Percentiles rank a stretch among this genome's conserved stretches.
Evolutionary conservation across 2,113 vertebrate species (phyloP).

Genomic region (Haemorhous mexicanus): DNA sequence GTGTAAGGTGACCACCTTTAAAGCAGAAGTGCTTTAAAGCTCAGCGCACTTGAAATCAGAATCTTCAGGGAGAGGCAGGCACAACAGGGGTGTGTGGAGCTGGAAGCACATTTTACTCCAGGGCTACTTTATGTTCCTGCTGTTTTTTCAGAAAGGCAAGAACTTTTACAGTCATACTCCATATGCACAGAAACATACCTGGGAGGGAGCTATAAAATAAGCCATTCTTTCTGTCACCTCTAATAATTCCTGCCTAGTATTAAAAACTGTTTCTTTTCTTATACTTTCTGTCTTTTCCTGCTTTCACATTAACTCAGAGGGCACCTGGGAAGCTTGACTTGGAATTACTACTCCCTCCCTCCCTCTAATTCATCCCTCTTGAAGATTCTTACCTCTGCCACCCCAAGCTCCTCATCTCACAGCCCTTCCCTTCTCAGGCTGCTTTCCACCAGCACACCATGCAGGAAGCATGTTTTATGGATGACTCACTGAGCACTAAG

Average conservation of each 20-base stretch:
- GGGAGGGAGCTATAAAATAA: background rate
- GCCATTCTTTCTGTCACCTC: background rate
- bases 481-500: background rate
- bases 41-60: background rate
- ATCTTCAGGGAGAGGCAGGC: background rate
- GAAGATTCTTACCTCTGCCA: background rate
- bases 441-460: background rate
- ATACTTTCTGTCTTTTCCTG: background rate
- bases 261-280: background rate
- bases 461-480: conserved; percentile 37
- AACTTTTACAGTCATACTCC: background rate
- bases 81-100: background rate
- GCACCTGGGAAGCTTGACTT: background rate
- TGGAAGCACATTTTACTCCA: background rate
- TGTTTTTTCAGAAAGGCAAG: background rate
- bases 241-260: background rate
- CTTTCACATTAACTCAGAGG: background rate
- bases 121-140: background rate
- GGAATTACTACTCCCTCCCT: background rate
- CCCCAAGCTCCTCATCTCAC: background rate
- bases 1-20: background rate
- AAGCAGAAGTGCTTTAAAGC: background rate
- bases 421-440: background rate
- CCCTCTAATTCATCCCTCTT: background rate
- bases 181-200: background rate